Base-by-base conservation (phyloP, 2,888 invertebrate species). In the Aphodius granarius region DNA sequence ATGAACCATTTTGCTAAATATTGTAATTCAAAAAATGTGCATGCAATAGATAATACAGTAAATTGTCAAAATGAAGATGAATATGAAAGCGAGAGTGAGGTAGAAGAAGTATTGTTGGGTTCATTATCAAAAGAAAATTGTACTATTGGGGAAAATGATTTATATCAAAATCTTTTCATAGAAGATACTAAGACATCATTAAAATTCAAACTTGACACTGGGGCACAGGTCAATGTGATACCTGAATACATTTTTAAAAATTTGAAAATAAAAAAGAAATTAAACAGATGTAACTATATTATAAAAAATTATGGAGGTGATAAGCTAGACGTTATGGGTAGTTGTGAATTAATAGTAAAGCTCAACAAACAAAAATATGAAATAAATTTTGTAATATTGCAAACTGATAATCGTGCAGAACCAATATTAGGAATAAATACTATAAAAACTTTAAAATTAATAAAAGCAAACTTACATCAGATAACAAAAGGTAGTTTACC, bases 191-290 rank as follows among this genome's bases (percentile, higher is more conserved):
- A 71, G 43, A 74, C 71, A 63, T 22, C 17, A 16, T 21, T 79
- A n/a, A 72, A 71, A 75, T 78, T 78, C 21, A 78, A 79, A 77
- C 65, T 79, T 19, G 78, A 79, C 64, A 78, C 79, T 15, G 78
- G 77, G 16, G 75, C 78, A 18, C 76, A 78, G 20, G 66, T 77
- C 9, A 77, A 79, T 66, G 77, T 23, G 23, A 23, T 23, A 5
- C 75, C 78, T 9, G 65, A 72, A 23, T 75, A 79, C 73, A 71
- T 77, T 72, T 76, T 73, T 71, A 22, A 73, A 71, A 16, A 63
- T 17, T 65, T 71, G 76, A 20, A 13, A 13, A 19, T 66, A 76
- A 17, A 73, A 72, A 17, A 75, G 65, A 13, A 74, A 63, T 71
- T 74, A 73, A 71, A 13, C 15, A 21, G n/a, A 5, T 71, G 19